phyloP scores from a whole-genome alignment of 2,113 vertebrate species.

The Todiramphus saurophagus region DNA sequence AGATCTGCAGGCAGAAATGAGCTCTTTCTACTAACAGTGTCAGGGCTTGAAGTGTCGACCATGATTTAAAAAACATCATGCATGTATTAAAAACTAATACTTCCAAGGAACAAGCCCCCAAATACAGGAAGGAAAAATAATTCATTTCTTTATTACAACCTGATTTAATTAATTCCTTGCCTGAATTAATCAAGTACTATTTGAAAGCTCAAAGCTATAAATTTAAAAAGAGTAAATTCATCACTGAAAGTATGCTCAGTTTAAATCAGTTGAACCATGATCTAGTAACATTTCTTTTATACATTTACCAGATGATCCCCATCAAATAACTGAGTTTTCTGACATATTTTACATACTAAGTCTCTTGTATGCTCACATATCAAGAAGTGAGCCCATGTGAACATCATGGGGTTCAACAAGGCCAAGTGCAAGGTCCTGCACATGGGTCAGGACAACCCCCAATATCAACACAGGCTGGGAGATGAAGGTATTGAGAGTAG shows the following conservation, averaged over 20 bases:
- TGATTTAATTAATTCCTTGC: constrained; percentile 32
- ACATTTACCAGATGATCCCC: neutral
- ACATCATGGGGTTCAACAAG: neutral
- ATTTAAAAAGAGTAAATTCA: neutral
- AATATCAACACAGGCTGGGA: neutral
- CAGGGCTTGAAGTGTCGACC: neutral
- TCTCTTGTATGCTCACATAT: neutral
- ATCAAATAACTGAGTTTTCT: neutral
- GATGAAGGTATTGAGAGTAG: neutral
- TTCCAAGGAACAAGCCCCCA: neutral
- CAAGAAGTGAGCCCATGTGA: neutral
- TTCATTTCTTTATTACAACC: neutral
- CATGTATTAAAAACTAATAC: neutral
- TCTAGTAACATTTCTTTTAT: neutral
- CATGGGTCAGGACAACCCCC: neutral
- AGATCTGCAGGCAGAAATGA: neutral
- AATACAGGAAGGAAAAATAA: neutral
- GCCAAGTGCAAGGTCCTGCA: no score
- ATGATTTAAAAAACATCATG: neutral
- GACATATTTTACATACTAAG: neutral
- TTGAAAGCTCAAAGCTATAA: constrained; percentile 8
- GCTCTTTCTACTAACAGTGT: neutral
- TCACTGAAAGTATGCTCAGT: neutral
- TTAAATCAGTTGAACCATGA: neutral
- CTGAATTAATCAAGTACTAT: constrained; percentile 10